Conservation (phyloP, 2,113 vertebrate species). For the Erpornis zantholeuca region DNA sequence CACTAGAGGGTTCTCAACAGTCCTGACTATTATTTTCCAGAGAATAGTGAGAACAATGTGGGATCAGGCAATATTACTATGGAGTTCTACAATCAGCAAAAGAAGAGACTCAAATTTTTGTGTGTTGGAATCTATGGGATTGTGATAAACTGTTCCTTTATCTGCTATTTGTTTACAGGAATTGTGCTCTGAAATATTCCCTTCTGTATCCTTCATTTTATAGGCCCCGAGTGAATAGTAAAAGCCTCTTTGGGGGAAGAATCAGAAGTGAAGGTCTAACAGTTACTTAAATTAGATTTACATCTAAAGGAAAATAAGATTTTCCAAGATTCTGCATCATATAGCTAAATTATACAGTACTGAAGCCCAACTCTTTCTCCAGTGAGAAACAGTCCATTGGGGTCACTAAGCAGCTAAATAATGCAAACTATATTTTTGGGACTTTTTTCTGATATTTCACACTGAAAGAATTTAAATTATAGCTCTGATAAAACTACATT, state of each 20-base stretch:
- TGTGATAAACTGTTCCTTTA: not conserved
- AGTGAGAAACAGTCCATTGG: not conserved
- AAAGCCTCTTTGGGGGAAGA: not conserved
- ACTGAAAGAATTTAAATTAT: not conserved
- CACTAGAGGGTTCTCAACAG: not conserved
- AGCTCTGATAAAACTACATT: not conserved
- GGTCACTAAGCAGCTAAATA: not conserved
- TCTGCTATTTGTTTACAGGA: not conserved
- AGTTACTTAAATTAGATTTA: not conserved
- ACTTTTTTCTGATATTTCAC: not conserved
- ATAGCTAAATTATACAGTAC: not conserved
- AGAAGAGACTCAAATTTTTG: not conserved
- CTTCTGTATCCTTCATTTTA: not conserved
- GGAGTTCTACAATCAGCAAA: not conserved
- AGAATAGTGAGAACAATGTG: not conserved
- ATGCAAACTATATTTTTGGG: not conserved
- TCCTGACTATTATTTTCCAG: not conserved
- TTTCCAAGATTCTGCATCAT: not conserved
- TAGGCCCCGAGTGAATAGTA: not conserved
- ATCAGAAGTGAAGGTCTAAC: not conserved
- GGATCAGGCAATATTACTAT: not conserved
- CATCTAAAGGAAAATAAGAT: not conserved
- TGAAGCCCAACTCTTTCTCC: not conserved
- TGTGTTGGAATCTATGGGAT: not conserved
- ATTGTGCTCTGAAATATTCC: not conserved